phyloP scores from a whole-genome alignment of 2,113 vertebrate genomes.

The Malurus cyaneus region DNA sequence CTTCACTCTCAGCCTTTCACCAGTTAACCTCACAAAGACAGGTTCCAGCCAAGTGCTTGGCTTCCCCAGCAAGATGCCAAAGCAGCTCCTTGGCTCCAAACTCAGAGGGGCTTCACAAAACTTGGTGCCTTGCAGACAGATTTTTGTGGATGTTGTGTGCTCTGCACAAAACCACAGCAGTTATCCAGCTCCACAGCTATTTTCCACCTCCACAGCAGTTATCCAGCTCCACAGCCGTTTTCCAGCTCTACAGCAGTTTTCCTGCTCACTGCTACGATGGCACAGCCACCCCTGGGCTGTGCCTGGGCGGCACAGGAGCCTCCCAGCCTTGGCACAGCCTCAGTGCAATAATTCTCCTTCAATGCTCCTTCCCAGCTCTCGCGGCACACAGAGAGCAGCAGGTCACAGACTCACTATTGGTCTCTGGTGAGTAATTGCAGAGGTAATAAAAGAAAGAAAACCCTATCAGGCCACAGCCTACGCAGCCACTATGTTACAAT shows the following conservation, averaged over 20 bases:
- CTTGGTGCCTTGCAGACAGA: not conserved
- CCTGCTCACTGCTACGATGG: not conserved
- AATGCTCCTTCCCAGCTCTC: accelerated
- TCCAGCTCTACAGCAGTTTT: not conserved
- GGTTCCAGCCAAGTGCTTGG: not conserved
- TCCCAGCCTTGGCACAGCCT: not conserved
- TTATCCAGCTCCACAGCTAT: not conserved
- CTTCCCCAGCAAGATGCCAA: not conserved
- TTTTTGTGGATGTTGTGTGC: not conserved
- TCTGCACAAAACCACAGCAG: not conserved
- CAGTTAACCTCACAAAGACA: not conserved
- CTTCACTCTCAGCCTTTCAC: not conserved
- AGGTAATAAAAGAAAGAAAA: not conserved
- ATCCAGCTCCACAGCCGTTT: not conserved
- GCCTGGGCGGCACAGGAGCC: not conserved
- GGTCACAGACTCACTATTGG: accelerated
- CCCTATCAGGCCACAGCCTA: not conserved
- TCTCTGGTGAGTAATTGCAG: not conserved
- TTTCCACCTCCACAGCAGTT: not conserved
- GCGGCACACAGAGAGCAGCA: accelerated
- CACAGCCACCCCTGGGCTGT: not conserved
- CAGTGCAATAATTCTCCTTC: not conserved
- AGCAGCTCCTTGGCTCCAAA: not conserved
- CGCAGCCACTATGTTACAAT: not conserved
- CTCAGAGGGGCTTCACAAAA: not conserved